Evolutionary conservation across 2,888 invertebrate species (phyloP).

Genomic region (Xanthostigma xanthostigma): DNA sequence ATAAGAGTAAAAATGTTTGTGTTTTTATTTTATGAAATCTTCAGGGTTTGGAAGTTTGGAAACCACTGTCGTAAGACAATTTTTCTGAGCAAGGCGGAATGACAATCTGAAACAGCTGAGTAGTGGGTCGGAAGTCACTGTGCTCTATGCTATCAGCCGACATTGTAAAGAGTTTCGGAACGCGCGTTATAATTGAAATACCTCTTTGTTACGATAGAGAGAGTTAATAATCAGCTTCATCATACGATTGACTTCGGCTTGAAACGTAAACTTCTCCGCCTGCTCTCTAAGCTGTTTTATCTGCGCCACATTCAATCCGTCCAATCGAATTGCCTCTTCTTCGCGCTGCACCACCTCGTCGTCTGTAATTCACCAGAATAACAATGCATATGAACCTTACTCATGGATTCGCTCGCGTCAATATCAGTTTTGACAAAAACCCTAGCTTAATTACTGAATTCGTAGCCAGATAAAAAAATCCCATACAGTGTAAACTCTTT

Average conservation of each 20-base stretch:
- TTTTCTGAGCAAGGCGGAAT: too few species aligned
- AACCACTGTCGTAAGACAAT: too few species aligned
- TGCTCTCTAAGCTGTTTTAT: conserved; percentile 80
- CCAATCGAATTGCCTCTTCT: conserved; percentile 91
- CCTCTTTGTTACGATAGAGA: conserved; percentile 95
- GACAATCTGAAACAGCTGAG: background rate
- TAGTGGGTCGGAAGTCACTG: background rate
- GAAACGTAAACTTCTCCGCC: conserved; percentile 79
- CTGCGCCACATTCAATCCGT: conserved; percentile 88
- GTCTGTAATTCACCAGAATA: conserved; percentile 37
- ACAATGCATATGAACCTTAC: background rate
- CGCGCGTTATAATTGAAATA: conserved; percentile 18
- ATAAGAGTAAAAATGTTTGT: too few species aligned
- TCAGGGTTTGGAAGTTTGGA: too few species aligned
- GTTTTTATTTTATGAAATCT: too few species aligned
- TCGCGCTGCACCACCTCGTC: conserved; percentile 82
- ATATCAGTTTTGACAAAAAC: background rate
- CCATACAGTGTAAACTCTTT: too few species aligned
- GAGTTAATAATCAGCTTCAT: conserved; percentile 99
- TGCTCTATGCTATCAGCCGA: too few species aligned
- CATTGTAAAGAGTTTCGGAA: too few species aligned
- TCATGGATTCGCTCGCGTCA: too few species aligned
- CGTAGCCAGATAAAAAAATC: too few species aligned
- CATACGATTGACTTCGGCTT: conserved; percentile 99
- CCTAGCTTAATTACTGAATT: background rate